Base-by-base conservation (phyloP, 1,140 invertebrate genomes). In the Meloidogyne exigua region DNA sequence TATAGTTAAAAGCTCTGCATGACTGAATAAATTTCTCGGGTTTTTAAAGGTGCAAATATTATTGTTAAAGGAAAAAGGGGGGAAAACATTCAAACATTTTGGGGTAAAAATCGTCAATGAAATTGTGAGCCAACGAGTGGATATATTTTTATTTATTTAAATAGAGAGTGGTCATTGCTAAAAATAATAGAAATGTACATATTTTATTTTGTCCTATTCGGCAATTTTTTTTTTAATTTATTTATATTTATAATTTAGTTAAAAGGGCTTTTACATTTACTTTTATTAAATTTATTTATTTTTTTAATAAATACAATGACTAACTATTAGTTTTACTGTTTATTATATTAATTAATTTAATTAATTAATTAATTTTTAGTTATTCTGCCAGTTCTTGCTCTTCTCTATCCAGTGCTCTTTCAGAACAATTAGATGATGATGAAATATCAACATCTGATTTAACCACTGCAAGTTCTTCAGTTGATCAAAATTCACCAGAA, bases 371-470 rank as follows among this genome's bases (percentile, higher is more conserved):
- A 26, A 15, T 10, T 77, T 78, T 75, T 63, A 78, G 76, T 63
- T 78, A 78, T 75, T 64, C 66, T 25, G 76, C 78, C 76, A 78
- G 76, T 28, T 78, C 72, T 18, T 67, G 26, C 18, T 67, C 74
- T 28, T 78, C 76, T 11, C 28, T 78, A 28, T 78, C 76, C 21
- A 78, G 76, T 66, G 73, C 75, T 15, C 36, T 78, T 13, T 78
- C 76, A 13, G 76, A 74, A 25, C 25, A 26, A 23, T 74, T 77
- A 39, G 71, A 77, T 39, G 76, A 78, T 39, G 57, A 73, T 21
- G 18, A 57, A 57, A 39, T 78, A 42, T 78, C 76, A 3, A 78
- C 76, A 4, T 75, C 78, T 42, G 76, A 78, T 67, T 68, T 78
- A 65, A 78, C 76, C 57, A 68, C 39, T 28, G 49, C 49, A 57